Conservation (phyloP, 2,888 invertebrate species). For the Busseola fusca region DNA sequence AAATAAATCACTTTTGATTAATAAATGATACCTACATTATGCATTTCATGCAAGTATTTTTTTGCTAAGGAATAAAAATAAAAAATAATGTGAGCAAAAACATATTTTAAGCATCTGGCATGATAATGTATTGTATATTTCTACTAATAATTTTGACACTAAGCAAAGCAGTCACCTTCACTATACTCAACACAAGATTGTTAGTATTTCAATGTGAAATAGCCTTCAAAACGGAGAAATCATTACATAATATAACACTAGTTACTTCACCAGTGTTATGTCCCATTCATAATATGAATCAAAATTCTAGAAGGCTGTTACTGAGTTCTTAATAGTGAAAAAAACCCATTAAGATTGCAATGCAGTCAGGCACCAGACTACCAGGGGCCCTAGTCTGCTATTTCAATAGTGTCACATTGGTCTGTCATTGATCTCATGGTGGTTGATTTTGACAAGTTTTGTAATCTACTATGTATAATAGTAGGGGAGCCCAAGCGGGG, state of each 20-base stretch:
- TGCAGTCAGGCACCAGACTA: too few species aligned
- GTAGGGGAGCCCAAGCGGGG: too few species aligned
- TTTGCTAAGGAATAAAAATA: too few species aligned
- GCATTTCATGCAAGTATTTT: background rate
- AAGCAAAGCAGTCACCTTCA: conserved; percentile 10
- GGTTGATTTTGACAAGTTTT: too few species aligned
- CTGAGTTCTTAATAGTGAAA: background rate
- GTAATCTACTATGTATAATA: too few species aligned
- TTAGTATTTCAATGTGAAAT: background rate
- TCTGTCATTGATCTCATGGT: too few species aligned
- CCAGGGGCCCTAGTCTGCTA: too few species aligned
- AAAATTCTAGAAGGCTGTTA: background rate
- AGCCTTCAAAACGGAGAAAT: conserved; percentile 10
- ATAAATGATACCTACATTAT: background rate
- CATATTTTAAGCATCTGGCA: background rate
- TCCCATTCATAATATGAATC: background rate
- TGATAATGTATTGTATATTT: background rate
- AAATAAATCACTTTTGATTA: background rate
- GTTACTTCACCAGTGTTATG: background rate
- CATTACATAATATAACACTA: background rate
- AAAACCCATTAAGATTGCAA: too few species aligned
- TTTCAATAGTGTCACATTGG: too few species aligned
- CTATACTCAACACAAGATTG: background rate
- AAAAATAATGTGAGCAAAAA: background rate
- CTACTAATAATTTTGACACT: background rate